Conservation (phyloP, 2,113 vertebrate genomes). For the Colossoma macropomum region DNA sequence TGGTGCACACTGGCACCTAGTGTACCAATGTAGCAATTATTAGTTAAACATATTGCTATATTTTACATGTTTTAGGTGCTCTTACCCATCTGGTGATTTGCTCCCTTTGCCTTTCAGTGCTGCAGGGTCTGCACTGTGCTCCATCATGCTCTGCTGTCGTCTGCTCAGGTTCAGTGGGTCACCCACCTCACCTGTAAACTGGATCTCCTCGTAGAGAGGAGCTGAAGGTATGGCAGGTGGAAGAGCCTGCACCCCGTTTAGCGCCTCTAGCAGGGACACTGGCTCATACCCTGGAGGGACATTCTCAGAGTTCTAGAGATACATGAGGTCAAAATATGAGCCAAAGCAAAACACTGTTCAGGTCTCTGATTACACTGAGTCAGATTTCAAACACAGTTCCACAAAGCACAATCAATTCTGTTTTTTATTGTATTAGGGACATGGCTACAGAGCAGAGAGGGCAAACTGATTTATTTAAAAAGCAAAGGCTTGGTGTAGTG, state of each 20-base stretch:
- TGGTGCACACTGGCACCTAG: not conserved
- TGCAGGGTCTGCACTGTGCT: slow-evolving; percentile 70
- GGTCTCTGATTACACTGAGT: no score
- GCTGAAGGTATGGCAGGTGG: slow-evolving; percentile 82
- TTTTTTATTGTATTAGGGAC: not conserved
- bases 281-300: slow-evolving; percentile 87
- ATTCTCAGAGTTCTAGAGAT: slow-evolving; percentile 82
- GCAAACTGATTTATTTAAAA: not conserved
- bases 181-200: slow-evolving; percentile 76
- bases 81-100: slow-evolving; percentile 88
- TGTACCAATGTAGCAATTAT: no score
- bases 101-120: slow-evolving; percentile 79
- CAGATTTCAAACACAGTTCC: not conserved
- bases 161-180: slow-evolving; percentile 75
- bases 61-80: not conserved
- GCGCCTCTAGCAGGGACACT: slow-evolving; percentile 86
- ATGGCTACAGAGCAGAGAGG: slow-evolving; percentile 12
- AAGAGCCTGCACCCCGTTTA: slow-evolving; percentile 83
- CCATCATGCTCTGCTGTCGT: slow-evolving; percentile 73
- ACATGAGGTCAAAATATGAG: not conserved
- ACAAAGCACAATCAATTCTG: not conserved
- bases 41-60: not conserved
- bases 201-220: slow-evolving; percentile 87
- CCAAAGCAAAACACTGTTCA: not conserved
- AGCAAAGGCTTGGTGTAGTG: not conserved